A percentile compares a stretch with the other conserved stretches of the same genome.
phyloP scores from a whole-genome alignment of 2,888 invertebrate genomes.

The Thumatha senex region DNA sequence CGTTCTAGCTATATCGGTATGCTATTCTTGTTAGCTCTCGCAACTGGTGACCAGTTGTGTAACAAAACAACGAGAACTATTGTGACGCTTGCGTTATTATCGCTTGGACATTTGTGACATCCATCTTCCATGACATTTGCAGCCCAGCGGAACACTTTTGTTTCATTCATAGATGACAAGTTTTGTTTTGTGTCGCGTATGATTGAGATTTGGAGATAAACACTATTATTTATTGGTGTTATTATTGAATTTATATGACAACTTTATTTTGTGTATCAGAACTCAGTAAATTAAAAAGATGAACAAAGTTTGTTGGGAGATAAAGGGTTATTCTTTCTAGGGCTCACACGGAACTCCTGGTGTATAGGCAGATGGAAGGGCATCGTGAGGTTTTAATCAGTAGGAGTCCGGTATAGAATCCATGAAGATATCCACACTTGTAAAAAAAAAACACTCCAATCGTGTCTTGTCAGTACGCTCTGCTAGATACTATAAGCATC shows the following conservation, averaged over 20 bases:
- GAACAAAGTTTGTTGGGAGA: too few species aligned
- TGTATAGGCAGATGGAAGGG: too few species aligned
- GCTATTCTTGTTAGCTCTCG: slow-evolving; percentile 1
- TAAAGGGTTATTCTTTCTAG: too few species aligned
- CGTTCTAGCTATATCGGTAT: neutral
- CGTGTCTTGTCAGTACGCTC: too few species aligned
- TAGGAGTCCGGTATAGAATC: too few species aligned
- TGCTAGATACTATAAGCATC: too few species aligned
- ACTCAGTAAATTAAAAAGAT: too few species aligned
- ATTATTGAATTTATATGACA: neutral
- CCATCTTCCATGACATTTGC: slow-evolving; percentile 47
- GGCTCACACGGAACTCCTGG: too few species aligned
- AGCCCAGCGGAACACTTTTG: slow-evolving; percentile 53
- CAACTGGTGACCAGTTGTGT: neutral
- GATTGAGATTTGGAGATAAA: slow-evolving; percentile 22
- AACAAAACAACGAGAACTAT: slow-evolving; percentile 13
- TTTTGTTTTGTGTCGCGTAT: slow-evolving; percentile 38
- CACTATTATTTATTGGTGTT: neutral
- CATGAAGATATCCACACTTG: too few species aligned
- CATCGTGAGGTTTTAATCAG: too few species aligned
- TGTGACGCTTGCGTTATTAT: slow-evolving; percentile 23
- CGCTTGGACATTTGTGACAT: slow-evolving; percentile 36
- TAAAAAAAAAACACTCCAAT: too few species aligned
- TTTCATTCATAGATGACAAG: slow-evolving; percentile 54
- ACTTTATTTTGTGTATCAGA: too few species aligned